Evolutionary conservation across 1,140 invertebrate species (phyloP).

Genomic region (Magallana gigas): DNA sequence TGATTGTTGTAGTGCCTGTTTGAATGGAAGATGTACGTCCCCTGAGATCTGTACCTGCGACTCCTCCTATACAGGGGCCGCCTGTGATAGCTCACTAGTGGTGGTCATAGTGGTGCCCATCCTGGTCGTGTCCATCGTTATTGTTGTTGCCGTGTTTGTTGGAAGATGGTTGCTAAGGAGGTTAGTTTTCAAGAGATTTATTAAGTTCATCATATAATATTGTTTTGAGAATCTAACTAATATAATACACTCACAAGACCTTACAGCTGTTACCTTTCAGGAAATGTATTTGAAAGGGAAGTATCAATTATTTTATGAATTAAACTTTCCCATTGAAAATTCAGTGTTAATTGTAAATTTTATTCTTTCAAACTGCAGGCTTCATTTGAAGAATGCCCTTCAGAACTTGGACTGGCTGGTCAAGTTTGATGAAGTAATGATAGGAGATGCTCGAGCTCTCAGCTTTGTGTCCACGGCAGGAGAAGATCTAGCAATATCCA

Average conservation of each 20-base stretch:
- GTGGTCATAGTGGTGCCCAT: conserved; percentile 50
- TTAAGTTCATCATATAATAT: neutral
- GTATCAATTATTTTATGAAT: too few relatives aligned
- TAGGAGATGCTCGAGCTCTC: conserved; percentile 53
- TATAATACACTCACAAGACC: too few relatives aligned
- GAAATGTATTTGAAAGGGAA: too few relatives aligned
- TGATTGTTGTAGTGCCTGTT: conserved; percentile 9
- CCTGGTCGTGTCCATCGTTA: conserved; percentile 3
- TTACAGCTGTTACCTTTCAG: too few relatives aligned
- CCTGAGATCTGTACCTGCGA: conserved; percentile 58
- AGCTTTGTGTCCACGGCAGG: conserved; percentile 58
- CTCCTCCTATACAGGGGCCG: conserved; percentile 48
- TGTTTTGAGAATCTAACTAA: too few relatives aligned
- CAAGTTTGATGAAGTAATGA: conserved; percentile 60
- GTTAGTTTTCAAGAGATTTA: conserved; percentile 36
- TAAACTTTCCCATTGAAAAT: too few relatives aligned
- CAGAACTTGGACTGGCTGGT: conserved; percentile 62
- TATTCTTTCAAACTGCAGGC: conserved; percentile 34
- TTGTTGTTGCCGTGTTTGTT: conserved; percentile 47
- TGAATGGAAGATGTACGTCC: conserved; percentile 53
- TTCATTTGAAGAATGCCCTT: conserved; percentile 46
- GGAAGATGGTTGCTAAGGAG: conserved; percentile 50
- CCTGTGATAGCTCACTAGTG: conserved; percentile 41
- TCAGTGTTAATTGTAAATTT: too few relatives aligned
- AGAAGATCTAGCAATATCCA: conserved; percentile 41